Percentiles rank a stretch among this genome's conserved stretches.
These are phyloP conservation scores for Euplexia lucipara DNA, from an alignment of 2,888 invertebrate species.

Conservation along the genomic window DNA sequence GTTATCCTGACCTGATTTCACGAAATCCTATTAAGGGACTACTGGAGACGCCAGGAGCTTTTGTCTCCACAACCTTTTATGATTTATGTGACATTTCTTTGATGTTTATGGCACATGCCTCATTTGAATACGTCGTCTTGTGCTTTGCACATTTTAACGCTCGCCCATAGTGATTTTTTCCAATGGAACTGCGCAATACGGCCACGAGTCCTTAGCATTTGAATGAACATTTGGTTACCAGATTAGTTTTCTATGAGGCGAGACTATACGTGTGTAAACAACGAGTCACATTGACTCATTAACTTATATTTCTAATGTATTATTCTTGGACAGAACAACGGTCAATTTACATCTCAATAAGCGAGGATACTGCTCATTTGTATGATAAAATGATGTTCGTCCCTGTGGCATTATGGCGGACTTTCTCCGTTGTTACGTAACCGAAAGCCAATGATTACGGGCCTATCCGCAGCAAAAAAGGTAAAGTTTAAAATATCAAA, in stretches of 20 bases:
- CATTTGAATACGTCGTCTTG: slow-evolving; percentile 88
- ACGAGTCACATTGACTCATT: slow-evolving; percentile 76
- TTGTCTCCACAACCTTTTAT: slow-evolving; percentile 85
- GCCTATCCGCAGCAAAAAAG: slow-evolving; percentile 70
- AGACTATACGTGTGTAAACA: slow-evolving; percentile 83
- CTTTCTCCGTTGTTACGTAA: slow-evolving; percentile 72
- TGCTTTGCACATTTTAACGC: slow-evolving; percentile 88
- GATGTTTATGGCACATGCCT: slow-evolving; percentile 89
- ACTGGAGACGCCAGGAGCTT: slow-evolving; percentile 78
- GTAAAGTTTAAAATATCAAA: slow-evolving; percentile 76
- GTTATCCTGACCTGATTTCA: slow-evolving; percentile 90
- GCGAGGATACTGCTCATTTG: slow-evolving; percentile 53
- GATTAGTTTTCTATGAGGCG: slow-evolving; percentile 86
- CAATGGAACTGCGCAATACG: slow-evolving; percentile 75
- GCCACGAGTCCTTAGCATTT: slow-evolving; percentile 80
- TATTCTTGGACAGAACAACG: slow-evolving; percentile 65
- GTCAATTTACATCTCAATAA: slow-evolving; percentile 75
- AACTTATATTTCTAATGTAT: slow-evolving; percentile 74
- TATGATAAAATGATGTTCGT: slow-evolving; percentile 60
- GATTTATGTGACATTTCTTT: slow-evolving; percentile 88
- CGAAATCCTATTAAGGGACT: slow-evolving; percentile 80
- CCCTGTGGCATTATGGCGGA: slow-evolving; percentile 55
- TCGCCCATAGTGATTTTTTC: slow-evolving; percentile 84
- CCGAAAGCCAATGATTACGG: slow-evolving; percentile 74
- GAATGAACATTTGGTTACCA: slow-evolving; percentile 90